phyloP scores from a whole-genome alignment of 2,113 vertebrate genomes.

The Zosterops pallidus region DNA sequence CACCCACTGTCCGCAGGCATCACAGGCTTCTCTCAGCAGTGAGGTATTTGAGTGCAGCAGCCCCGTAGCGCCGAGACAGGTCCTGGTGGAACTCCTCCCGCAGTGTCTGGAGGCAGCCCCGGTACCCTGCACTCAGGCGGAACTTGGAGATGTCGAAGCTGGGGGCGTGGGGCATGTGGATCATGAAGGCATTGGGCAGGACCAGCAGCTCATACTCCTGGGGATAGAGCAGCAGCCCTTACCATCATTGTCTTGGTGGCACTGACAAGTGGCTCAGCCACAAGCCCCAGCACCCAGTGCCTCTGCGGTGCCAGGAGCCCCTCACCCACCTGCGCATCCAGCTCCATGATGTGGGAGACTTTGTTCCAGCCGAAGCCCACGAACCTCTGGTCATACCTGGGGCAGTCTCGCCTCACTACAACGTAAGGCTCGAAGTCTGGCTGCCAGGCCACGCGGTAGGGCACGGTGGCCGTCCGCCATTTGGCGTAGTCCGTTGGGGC shows the following conservation, averaged over 20 bases:
- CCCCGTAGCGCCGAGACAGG: slow-evolving; percentile 88
- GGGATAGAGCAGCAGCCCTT: background rate
- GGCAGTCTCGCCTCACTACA: slow-evolving; percentile 90
- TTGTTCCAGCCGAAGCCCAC: slow-evolving; percentile 99
- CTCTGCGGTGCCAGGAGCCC: background rate
- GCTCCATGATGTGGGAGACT: slow-evolving; percentile 93
- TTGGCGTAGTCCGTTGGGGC: slow-evolving; percentile 90
- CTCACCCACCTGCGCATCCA: slow-evolving; percentile 88
- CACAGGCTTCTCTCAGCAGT: slow-evolving; percentile 86
- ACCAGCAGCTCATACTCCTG: slow-evolving; percentile 93
- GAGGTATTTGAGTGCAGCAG: slow-evolving; percentile 95
- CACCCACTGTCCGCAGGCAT: background rate
- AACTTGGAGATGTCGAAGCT: slow-evolving; percentile 97
- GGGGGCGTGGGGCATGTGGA: slow-evolving; percentile 95
- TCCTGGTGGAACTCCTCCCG: slow-evolving; percentile 97
- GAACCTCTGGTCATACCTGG: slow-evolving; percentile 91
- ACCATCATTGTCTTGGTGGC: accelerated
- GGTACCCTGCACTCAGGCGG: slow-evolving; percentile 86
- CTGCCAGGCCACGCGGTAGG: slow-evolving; percentile 90
- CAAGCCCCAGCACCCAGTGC: background rate
- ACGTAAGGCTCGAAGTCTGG: slow-evolving; percentile 94
- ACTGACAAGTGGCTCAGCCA: accelerated
- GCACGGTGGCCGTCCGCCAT: slow-evolving; percentile 89
- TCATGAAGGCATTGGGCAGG: slow-evolving; percentile 93
- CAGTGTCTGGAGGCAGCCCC: slow-evolving; percentile 86